phyloP scores from a whole-genome alignment of 2,888 invertebrate genomes.

The Panzeria rudis region DNA sequence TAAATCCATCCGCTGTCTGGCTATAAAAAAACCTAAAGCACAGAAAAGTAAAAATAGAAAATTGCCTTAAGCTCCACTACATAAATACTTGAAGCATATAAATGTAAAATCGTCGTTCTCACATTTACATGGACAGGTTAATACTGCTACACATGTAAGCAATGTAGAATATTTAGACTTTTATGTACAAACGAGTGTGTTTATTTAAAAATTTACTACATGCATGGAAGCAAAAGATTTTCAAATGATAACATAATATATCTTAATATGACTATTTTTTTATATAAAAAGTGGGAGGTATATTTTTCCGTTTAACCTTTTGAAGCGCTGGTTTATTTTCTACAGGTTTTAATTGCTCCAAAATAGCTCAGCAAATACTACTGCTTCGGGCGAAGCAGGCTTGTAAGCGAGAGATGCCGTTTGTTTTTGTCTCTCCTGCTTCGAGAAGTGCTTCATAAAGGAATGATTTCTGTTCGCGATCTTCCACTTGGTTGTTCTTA shows the following conservation, averaged over 20 bases:
- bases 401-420: too few species aligned
- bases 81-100: slow-evolving; percentile 25
- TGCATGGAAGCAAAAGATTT: neutral
- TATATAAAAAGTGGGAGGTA: too few species aligned
- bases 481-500: too few species aligned
- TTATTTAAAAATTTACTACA: slow-evolving; percentile 3
- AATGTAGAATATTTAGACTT: slow-evolving; percentile 13
- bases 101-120: neutral
- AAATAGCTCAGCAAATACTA: too few species aligned
- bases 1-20: slow-evolving; percentile 44
- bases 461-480: too few species aligned
- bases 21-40: slow-evolving; percentile 8
- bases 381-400: too few species aligned
- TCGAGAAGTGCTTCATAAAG: too few species aligned
- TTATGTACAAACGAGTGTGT: neutral
- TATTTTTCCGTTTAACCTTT: too few species aligned
- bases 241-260: neutral
- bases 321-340: too few species aligned
- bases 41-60: slow-evolving; percentile 31
- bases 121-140: neutral
- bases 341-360: too few species aligned
- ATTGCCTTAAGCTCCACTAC: slow-evolving; percentile 46
- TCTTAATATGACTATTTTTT: too few species aligned
- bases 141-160: neutral
- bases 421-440: too few species aligned